phyloP scores from a whole-genome alignment of 2,888 invertebrate genomes.

The Zelleria hepariella region DNA sequence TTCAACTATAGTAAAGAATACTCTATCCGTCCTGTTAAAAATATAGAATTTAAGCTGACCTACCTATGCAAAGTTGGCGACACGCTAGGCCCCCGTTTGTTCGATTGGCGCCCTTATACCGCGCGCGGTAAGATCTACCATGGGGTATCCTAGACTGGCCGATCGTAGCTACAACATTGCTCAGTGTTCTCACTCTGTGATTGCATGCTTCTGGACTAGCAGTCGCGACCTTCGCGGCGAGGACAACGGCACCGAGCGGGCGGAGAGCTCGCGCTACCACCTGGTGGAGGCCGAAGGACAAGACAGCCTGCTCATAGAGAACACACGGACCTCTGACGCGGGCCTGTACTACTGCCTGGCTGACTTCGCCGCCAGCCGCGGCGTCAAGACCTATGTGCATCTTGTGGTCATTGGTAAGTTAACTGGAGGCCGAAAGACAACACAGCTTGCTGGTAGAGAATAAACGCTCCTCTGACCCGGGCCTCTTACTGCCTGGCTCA shows the following conservation, averaged over 20 bases:
- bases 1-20: too few relatives aligned
- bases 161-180: not conserved
- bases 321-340: slow-evolving; percentile 38
- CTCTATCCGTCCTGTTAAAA: too few relatives aligned
- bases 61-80: too few relatives aligned
- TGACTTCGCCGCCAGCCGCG: slow-evolving; percentile 49
- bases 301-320: slow-evolving; percentile 37
- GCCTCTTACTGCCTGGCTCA: slow-evolving; percentile 50
- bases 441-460: slow-evolving; percentile 37
- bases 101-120: too few relatives aligned
- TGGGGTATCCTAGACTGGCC: too few relatives aligned
- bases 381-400: slow-evolving; percentile 43
- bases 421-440: slow-evolving; percentile 30
- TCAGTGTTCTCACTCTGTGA: not conserved
- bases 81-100: too few relatives aligned
- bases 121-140: too few relatives aligned
- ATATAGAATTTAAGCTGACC: too few relatives aligned
- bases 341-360: slow-evolving; percentile 52
- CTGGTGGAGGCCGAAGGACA: slow-evolving; percentile 34
- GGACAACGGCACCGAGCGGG: slow-evolving; percentile 23
- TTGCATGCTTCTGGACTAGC: slow-evolving; percentile 30
- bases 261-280: slow-evolving; percentile 34
- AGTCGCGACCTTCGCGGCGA: slow-evolving; percentile 52
- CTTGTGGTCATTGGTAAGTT: slow-evolving; percentile 29
- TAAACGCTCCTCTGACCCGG: slow-evolving; percentile 42